These are phyloP conservation scores for Drosophila kambysellisi DNA, from an alignment of 2,888 invertebrate species.

Conservation along the genomic window DNA sequence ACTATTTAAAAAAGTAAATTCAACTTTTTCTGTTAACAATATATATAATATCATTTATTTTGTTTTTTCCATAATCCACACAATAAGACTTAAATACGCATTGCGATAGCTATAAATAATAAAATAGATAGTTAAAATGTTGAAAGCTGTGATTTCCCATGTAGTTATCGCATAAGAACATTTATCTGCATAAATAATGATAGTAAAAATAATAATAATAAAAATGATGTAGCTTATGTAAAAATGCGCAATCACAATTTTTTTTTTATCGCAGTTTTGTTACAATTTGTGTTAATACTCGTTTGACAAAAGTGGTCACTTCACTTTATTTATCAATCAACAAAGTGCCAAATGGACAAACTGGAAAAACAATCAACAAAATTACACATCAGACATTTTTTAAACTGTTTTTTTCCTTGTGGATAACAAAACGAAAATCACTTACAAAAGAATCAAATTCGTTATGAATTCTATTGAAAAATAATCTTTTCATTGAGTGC, in stretches of 20 bases:
- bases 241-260: background rate
- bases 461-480: background rate
- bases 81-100: background rate
- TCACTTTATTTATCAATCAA: background rate
- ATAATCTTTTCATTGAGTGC: background rate
- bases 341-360: background rate
- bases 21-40: background rate
- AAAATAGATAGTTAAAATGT: background rate
- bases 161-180: slow-evolving; percentile 6
- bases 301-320: background rate
- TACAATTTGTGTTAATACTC: slow-evolving; percentile 3
- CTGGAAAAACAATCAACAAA: background rate
- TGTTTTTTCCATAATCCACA: background rate
- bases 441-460: background rate
- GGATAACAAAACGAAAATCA: background rate
- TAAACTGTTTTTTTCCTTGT: background rate
- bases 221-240: background rate
- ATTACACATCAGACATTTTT: background rate
- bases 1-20: background rate
- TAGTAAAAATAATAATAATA: too few relatives aligned
- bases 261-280: background rate
- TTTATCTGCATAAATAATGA: background rate
- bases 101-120: slow-evolving; percentile 3
- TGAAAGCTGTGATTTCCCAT: slow-evolving; percentile 3
- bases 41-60: background rate